Base-by-base conservation (phyloP, 2,888 invertebrate genomes). In the Oasisia sp. region DNA sequence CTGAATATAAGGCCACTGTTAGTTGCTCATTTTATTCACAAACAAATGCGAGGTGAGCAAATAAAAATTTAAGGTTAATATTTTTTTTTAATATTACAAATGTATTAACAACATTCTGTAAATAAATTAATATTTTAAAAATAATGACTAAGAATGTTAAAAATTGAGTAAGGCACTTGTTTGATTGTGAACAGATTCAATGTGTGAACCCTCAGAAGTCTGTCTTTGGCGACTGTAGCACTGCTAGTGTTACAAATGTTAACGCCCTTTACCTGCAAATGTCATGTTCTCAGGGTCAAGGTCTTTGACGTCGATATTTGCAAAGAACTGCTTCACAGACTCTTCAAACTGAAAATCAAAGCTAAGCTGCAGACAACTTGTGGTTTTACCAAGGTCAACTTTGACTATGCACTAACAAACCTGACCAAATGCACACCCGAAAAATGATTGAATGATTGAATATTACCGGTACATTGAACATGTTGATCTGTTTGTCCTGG, bases 331-430 rank as follows among this genome's bases (percentile, higher is more conserved):
- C 5, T 32, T 89, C 74, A 89, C 91, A 12, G 58, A 74, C 89
- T 27, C 89, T 44, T 91, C 74, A 91, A 91, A 91, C 91, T 91
- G 91, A 32, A 91, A 58, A 58, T 9, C 44, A 89, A 89, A 32
- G 14, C 50, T 38, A 38, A 74, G 38, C 32, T 90, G 38, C 90
- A 90, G 90, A 90, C 44, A 38, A 32, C 90, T 50, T 19, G 14
- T 32, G 14, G 44, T 38, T 90, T 44, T 12, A 38, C 1, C 90
- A 90, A 32, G 90, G 32, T 90, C 90, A 32, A 90, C 74, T 74
- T 19, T 19, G 27, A 74, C n/a, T 74, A 27, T 27, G 27, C 74
- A 74, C 74, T 74, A 19, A 74, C 74, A 74, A 74, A 19, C 74
- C 7, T 74, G 74, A 74, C 14, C 74, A 74, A n/a, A 74, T 27